Conservation (phyloP, 2,888 invertebrate species). For the Strigamia crassipes region DNA sequence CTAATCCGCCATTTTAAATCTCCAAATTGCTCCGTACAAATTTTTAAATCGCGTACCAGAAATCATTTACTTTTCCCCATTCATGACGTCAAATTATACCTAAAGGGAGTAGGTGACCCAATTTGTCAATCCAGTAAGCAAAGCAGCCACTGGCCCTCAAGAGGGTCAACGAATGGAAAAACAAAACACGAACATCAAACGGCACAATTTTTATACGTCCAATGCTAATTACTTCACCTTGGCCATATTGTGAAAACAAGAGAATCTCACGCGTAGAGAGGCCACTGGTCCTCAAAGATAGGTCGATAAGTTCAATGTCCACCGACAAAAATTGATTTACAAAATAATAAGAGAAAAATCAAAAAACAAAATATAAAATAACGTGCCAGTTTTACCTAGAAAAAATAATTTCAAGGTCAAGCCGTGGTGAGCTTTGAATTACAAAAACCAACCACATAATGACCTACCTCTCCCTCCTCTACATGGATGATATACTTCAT, state of each 20-base stretch:
- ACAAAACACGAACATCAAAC: conserved; percentile 27
- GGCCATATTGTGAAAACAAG: conserved; percentile 17
- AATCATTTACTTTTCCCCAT: conserved; percentile 24
- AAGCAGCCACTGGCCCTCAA: conserved; percentile 40
- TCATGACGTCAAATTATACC: conserved; percentile 26
- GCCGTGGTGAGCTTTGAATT: conserved; percentile 4
- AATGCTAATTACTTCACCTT: conserved; percentile 23
- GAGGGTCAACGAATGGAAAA: conserved; percentile 40
- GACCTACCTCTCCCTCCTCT: conserved; percentile 6
- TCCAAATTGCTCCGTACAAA: neutral
- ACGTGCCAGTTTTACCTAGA: neutral
- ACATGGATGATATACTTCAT: conserved; percentile 5
- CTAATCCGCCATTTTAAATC: neutral
- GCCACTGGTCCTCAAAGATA: neutral
- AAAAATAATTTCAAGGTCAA: conserved; percentile 29
- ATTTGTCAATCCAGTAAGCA: conserved; percentile 38
- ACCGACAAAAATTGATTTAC: neutral
- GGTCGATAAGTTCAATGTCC: conserved; percentile 8
- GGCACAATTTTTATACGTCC: conserved; percentile 5
- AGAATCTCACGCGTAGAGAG: conserved; percentile 29
- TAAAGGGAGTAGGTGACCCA: conserved; percentile 38
- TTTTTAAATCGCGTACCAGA: neutral
- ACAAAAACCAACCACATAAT: conserved; percentile 1
- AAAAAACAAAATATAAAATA: neutral
- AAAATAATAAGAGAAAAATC: no score